Base-by-base conservation (phyloP, 2,113 vertebrate genomes). In the Noturus placidus region DNA sequence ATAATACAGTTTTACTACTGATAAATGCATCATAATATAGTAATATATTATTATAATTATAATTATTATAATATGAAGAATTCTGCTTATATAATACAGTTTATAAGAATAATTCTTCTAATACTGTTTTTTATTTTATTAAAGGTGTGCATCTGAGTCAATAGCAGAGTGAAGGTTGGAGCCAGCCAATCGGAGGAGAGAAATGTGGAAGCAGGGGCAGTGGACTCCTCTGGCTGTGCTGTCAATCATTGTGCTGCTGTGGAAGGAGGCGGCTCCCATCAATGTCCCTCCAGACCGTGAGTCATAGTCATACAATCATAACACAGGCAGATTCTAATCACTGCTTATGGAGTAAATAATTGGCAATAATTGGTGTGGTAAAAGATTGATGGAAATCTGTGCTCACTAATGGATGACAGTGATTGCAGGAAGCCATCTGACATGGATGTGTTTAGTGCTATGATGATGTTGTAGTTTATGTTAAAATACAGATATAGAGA, bases 221-320 rank as follows among this genome's bases (percentile, higher is more conserved):
- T 91, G 2, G 90, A 91, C 88, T 88, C 87, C 92, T 91, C 85
- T 94, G 5, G 85, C 86, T 72, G 90, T 93, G 56, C 35, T 94
- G 56, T 95, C 93, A 14, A 81, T 96, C 1, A 89, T 95, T 63
- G 93, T 97, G 90, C 94, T 92, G 87, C 92, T 96, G 76, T 96
- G 95, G 89, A 92, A 89, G 84, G 90, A 96, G 10, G 88, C 88
- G n/a, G 89, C 92, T 35, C 33, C 95, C 91, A 99, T 99, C 0
- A 96, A 98, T 87, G 97, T 99, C 74, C 98, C 98, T 50, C 94
- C 95, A 93, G 97, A 99, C 56, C 92, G 98, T 98, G 93, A 98
- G 97, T 97, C 52, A 82, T 22, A 0, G 15, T 5, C 22, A 30
- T 50, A 84, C 33, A 70, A 42, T 82, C n/a, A 79, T 74, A 65